Base-by-base conservation (phyloP, 2,113 vertebrate species). In the Rhynchomys soricoides region DNA sequence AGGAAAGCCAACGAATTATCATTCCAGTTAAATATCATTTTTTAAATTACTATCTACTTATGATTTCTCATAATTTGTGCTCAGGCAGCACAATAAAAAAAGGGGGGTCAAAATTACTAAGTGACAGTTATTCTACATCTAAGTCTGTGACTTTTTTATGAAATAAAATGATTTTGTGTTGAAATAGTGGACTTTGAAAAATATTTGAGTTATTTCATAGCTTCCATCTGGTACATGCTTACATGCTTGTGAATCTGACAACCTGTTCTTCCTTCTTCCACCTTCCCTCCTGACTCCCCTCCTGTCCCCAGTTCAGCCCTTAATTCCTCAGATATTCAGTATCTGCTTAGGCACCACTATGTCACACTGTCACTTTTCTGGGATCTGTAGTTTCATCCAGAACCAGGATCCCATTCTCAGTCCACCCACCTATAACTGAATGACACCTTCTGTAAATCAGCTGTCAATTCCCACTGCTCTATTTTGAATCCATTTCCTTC, bases 61-160 rank as follows among this genome's bases (percentile, higher is more conserved):
- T 57, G 34, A 91, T 66, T 95, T 95, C 31, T 91, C 82, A 91
- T 52, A 74, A 50, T 83, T 73, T 77, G 50, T 94, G 91, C 59
- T 86, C 29, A 31, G 5, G 59, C 59, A 68, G 34, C n/a, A 55
- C 45, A 66, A 11, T 64, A 24, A 17, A 9, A 31, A 15, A 70
- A 70, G 70, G 68, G 74, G 24, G n/a, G 43, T n/a, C 7, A 93
- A 91, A 92, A 86, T 85, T 68, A 82, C 17, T 79, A 79, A 95
- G 3, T 64, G 15, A 64, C 26, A 62, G 26, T 55, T 86, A 70
- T 75, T 66, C 55, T 85, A 52, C 64, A 74, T 59, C 12, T 89
- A 82, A 21, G 45, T 96, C 81, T 91, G 26, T 77, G 50, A 88
- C 34, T 71, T 83, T 83, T 89, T 94, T 77, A 45, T 92, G 68